Percentiles rank a stretch among this genome's conserved stretches.
phyloP scores from a whole-genome alignment of 1,140 invertebrate species.

The Achatina immaculata region DNA sequence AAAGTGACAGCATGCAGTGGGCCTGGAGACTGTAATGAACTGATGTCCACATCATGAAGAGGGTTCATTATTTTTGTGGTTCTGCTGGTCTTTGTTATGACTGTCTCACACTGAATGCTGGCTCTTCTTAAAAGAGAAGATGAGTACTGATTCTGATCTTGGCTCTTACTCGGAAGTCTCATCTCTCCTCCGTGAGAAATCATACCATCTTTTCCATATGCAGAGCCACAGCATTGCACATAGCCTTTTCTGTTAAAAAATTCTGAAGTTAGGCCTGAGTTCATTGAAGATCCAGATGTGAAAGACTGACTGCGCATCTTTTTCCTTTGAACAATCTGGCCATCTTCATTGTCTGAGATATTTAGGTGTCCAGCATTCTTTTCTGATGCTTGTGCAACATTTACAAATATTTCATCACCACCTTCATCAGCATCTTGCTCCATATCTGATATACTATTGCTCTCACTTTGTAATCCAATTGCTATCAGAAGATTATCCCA shows the following conservation, averaged over 20 bases:
- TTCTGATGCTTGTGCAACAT: not conserved
- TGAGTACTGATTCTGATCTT: not conserved
- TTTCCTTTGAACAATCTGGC: not conserved
- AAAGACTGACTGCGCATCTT: constrained; percentile 12
- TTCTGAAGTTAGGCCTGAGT: not conserved
- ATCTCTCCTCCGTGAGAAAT: not conserved
- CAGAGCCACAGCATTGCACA: no score
- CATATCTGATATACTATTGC: not conserved
- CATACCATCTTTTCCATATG: not conserved
- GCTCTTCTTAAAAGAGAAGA: constrained; percentile 17
- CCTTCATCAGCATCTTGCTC: not conserved
- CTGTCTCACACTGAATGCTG: constrained; percentile 33
- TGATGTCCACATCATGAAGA: constrained; percentile 29
- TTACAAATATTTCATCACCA: not conserved
- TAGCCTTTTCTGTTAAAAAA: not conserved
- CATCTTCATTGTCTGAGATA: not conserved
- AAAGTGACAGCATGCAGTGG: constrained; percentile 34
- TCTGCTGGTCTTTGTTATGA: constrained; percentile 4
- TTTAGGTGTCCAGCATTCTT: no score
- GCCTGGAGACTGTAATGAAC: constrained; percentile 11
- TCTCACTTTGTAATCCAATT: constrained; percentile 2
- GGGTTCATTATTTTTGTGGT: constrained; percentile 12
- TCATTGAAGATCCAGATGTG: not conserved
- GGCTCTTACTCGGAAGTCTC: not conserved
- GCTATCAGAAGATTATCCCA: constrained; percentile 21